Evolutionary conservation across 2,797 vertebrate genomes (phyloP).

Genomic region (Bradypodion ventrale): DNA sequence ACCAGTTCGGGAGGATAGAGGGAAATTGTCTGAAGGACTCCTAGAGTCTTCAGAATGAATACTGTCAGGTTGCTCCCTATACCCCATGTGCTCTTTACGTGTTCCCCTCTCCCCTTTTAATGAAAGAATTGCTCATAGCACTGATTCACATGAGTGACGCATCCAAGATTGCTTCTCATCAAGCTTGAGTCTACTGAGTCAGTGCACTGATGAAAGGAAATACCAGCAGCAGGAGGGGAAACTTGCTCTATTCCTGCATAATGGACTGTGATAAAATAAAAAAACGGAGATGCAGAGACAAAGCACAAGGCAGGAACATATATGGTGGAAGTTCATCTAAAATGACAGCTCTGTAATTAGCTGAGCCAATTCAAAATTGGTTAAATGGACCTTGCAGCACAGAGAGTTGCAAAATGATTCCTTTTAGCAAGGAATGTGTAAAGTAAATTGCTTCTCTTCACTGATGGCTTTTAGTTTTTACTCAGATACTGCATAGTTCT

Average conservation of each 20-base stretch:
- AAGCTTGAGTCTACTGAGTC: not conserved
- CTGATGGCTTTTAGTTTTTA: not conserved
- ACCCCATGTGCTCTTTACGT: not conserved
- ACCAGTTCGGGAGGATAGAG: constrained; percentile 47
- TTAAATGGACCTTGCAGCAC: constrained; percentile 53
- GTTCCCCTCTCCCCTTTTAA: not conserved
- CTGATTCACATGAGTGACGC: constrained; percentile 23
- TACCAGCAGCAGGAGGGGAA: constrained; percentile 34
- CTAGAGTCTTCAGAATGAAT: not conserved
- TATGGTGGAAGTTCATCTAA: constrained; percentile 40
- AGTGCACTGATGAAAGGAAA: not conserved
- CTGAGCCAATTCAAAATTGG: constrained; percentile 48
- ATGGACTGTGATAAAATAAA: not conserved
- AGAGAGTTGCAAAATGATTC: constrained; percentile 55
- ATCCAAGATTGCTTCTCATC: not conserved
- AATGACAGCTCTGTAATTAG: constrained; percentile 67
- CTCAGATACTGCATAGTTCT: not conserved
- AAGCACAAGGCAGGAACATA: constrained; percentile 32
- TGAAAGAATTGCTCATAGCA: not conserved
- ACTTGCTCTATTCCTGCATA: constrained; percentile 14
- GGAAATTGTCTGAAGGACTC: constrained; percentile 46
- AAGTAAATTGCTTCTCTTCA: constrained; percentile 51
- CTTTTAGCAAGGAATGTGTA: constrained; percentile 32
- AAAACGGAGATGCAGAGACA: not conserved
- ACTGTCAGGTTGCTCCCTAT: not conserved